Evolutionary conservation across 2,797 vertebrate species (phyloP), one percentile per base, ranked within the genome.

Genomic region (Malurus splendens): DNA sequence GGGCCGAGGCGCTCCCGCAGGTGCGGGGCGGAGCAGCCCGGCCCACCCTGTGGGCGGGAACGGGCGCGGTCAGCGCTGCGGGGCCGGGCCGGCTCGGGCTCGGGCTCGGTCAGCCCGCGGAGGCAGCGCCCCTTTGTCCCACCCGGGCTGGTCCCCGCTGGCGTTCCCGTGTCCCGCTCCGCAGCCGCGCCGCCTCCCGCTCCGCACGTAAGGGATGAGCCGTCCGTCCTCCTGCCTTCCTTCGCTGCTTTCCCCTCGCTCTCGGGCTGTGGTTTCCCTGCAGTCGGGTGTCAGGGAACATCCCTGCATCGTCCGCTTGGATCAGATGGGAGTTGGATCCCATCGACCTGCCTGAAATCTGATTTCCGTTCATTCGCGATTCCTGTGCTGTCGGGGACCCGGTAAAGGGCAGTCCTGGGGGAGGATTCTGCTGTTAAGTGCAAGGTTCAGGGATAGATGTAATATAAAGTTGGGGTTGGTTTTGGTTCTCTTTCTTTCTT

Each of bases 281-380:
- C 20, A 10, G n/a, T 3, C 27, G 1, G 27, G 48, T 12, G 44
- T 28, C 5, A 0, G 52, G 30, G 18, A 6, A 2, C 36, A 14
- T 1, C 67, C 33, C 30, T 1, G 9, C 17, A 3, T 30, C 12
- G 45, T 15, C 30, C 10, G 4, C 52, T 30, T 15, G 33, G 11
- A 15, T 65, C 19, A 4, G 4, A 25, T 22, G 33, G 33, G 32
- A 72, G 19, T 39, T 33, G 52, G 28, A 44, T 59, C 59, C 45
- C 67, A 18, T 14, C 39, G 7, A 3, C 24, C 8, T 13, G 14
- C 5, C 52, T 59, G 45, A 51, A 52, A 52, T 13, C 19, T 8
- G 1, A 2, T 57, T 47, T 68, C 14, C 0, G 1, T 41, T 36
- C 12, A 1, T 18, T 41, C 3, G 5, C 3, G 4, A 14, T 30